A percentile compares a stretch with the other conserved stretches of the same genome.
Conservation (phyloP, 2,113 vertebrate species). For the Dipodomys spectabilis region DNA sequence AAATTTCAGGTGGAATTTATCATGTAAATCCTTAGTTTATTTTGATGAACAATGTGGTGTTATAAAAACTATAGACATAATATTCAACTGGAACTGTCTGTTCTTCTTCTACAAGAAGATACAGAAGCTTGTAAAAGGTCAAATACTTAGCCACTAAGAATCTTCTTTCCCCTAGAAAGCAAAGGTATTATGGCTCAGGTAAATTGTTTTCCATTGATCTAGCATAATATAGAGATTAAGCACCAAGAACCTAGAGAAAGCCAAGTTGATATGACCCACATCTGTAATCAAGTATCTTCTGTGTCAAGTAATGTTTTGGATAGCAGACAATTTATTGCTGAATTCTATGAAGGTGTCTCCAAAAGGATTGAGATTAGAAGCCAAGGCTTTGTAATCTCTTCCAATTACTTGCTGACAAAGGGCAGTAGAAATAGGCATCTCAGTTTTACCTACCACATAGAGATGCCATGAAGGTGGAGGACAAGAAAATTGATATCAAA, state of each 20-base stretch:
- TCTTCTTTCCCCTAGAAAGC: not conserved
- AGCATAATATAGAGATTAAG: not conserved
- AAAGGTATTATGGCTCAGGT: slow-evolving; percentile 16
- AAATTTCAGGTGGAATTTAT: slow-evolving; percentile 27
- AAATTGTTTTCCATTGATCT: slow-evolving; percentile 52
- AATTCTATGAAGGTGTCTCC: slow-evolving; percentile 5
- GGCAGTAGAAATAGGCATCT: not conserved
- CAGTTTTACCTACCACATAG: not conserved
- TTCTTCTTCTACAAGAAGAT: not conserved
- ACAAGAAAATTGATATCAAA: slow-evolving; percentile 57
- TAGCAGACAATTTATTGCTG: slow-evolving; percentile 23
- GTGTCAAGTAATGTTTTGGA: slow-evolving; percentile 36
- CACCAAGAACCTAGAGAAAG: slow-evolving; percentile 32
- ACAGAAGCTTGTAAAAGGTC: not conserved
- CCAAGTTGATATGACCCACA: not conserved
- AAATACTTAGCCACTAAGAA: slow-evolving; percentile 5
- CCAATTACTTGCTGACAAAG: slow-evolving; percentile 42
- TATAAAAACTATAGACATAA: not conserved
- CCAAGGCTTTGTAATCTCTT: slow-evolving; percentile 33
- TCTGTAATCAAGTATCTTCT: not conserved
- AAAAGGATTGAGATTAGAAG: slow-evolving; percentile 19
- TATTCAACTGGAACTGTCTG: slow-evolving; percentile 55
- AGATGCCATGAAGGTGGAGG: not conserved
- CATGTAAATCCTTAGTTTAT: not conserved
- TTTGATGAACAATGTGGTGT: not conserved